These are phyloP conservation scores for Melanargia galathea DNA, from an alignment of 2,888 invertebrate species.

Conservation along the genomic window DNA sequence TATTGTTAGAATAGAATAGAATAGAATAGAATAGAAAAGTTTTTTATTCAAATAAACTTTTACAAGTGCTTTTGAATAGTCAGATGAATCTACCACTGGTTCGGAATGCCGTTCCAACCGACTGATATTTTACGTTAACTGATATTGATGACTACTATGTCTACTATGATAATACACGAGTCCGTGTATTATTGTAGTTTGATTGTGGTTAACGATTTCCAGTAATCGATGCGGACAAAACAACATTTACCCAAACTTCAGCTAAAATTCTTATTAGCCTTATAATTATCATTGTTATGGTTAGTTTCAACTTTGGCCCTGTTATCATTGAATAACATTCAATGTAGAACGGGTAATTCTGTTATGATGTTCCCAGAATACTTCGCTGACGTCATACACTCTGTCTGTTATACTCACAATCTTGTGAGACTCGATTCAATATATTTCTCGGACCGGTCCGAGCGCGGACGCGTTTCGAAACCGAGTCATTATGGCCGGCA, in stretches of 20 bases:
- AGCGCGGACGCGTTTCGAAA: conserved; percentile 46
- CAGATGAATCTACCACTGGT: too few species aligned
- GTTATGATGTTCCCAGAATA: conserved; percentile 47
- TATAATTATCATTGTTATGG: conserved; percentile 1
- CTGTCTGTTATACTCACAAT: neutral
- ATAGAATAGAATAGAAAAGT: too few species aligned
- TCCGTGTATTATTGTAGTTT: neutral
- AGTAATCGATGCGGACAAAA: neutral
- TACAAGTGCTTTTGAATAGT: too few species aligned
- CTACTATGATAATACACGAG: too few species aligned
- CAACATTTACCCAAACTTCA: neutral
- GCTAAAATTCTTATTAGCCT: conserved; percentile 6
- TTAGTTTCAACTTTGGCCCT: conserved; percentile 28
- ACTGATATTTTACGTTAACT: too few species aligned
- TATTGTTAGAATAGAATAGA: too few species aligned
- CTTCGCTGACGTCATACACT: conserved; percentile 44
- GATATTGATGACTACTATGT: neutral
- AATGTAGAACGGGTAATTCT: conserved; percentile 25
- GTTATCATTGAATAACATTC: conserved; percentile 9
- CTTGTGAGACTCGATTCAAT: conserved; percentile 39
- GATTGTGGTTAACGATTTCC: neutral
- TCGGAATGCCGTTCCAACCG: too few species aligned
- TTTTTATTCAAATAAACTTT: too few species aligned
- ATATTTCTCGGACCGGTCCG: conserved; percentile 44
- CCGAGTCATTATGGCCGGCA: conserved; percentile 60